Percentiles rank a stretch among this genome's conserved stretches.
phyloP scores from a whole-genome alignment of 2,888 invertebrate species.

The Hirtodrosophila alboralis region DNA sequence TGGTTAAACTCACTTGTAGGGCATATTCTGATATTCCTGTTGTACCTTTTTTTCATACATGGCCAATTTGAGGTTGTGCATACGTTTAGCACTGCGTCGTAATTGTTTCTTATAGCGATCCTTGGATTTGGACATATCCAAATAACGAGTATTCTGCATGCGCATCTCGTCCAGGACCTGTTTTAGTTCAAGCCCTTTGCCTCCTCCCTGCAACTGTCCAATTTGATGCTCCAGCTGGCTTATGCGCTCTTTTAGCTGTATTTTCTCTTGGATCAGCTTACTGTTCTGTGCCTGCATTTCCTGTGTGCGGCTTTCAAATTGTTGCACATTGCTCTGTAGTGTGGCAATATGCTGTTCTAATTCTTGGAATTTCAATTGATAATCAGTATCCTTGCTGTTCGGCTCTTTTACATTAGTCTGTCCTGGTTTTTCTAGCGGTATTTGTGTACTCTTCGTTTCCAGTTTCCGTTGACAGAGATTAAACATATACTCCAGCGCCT shows the following conservation, averaged over 20 bases:
- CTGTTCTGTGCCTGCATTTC: constrained; percentile 84
- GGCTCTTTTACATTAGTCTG: constrained; percentile 13
- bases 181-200: constrained; percentile 86
- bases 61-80: constrained; percentile 86
- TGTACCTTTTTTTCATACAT: constrained; percentile 50
- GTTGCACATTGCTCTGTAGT: constrained; percentile 52
- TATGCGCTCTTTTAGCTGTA: constrained; percentile 70
- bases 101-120: constrained; percentile 91
- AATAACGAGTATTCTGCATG: constrained; percentile 85
- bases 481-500: constrained; percentile 81
- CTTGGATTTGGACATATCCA: constrained; percentile 88
- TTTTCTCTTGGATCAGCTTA: constrained; percentile 83
- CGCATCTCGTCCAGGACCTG: constrained; percentile 87
- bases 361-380: constrained; percentile 55
- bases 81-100: constrained; percentile 88
- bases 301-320: constrained; percentile 80
- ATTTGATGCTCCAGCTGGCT: constrained; percentile 70
- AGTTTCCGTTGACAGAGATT: constrained; percentile 11
- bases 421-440: neutral
- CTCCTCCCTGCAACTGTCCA: constrained; percentile 3
- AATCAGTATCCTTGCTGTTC: constrained; percentile 20
- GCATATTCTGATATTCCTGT: constrained; percentile 2
- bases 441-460: neutral
- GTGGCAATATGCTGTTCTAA: constrained; percentile 61
- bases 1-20: constrained; percentile 30